Base-by-base conservation (phyloP, 1,140 invertebrate species). In the Hirudo medicinalis region DNA sequence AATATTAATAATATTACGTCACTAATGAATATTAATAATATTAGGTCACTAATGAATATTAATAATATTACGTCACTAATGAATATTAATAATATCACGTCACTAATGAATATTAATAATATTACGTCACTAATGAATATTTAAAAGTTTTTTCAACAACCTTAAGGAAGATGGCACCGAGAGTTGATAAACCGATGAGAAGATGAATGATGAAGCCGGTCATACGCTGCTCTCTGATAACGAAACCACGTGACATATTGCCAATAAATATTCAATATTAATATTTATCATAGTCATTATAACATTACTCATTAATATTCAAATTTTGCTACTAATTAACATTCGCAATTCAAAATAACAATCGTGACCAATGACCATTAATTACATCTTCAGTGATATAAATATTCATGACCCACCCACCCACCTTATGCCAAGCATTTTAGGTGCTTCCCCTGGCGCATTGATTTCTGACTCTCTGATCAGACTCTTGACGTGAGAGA, bases 151-250 rank as follows among this genome's bases (percentile, higher is more conserved):
- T 76, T 77, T 70, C 43, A 49, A 5, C 15, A 17, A 77, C 79
- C 67, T 83, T 74, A 32, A 78, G 55, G 78, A 97, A 86, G 70
- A 91, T 89, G 43, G 94, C 97, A 70, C 97, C 83, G 11, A 94
- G 84, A 6, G 98, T 93, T 8, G 94, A 97, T 49, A 89, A 85
- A 9, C 94, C 95, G 78, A 98, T 96, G 77, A 92, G 90, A 22
- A 94, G 78, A 80, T 97, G 98, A 75, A 98, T 97, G 25, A 91
- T 77, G 66, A 97, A 89, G 79, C 97, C 94, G n/a, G 95, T 98
- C 0, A 90, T 87, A 78, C 96, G 88, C 79, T 98, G 94, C 80
- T 98, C 96, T 77, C 94, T 83, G 22, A 67, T 71, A 54, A 77
- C 40, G 53, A 74, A 70, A 71, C 71, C 75, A 49, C 43, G 43